These are phyloP conservation scores for Pantherophis guttatus DNA, from an alignment of 2,113 vertebrate genomes.

Conservation along the genomic window DNA sequence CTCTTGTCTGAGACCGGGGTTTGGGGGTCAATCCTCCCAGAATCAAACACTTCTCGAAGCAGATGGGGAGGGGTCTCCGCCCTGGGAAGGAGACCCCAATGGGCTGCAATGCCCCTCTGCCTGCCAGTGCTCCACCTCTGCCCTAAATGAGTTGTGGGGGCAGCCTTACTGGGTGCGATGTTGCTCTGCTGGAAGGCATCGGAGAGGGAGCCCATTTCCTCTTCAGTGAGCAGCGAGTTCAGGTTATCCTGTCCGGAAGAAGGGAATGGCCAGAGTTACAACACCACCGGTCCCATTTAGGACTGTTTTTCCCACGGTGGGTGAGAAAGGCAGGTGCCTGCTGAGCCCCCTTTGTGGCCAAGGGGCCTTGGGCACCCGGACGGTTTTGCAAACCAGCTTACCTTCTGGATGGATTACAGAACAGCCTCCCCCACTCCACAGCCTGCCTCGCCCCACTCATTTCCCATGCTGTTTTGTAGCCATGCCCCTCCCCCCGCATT, in stretches of 20 bases:
- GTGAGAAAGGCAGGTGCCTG: neutral
- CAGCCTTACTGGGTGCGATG: constrained; percentile 85
- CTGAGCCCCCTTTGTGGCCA: neutral
- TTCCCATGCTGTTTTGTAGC: neutral
- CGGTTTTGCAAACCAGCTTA: neutral
- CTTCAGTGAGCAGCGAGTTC: constrained; percentile 92
- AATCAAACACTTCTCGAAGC: neutral
- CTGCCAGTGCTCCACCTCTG: neutral
- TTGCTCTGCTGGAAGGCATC: constrained; percentile 88
- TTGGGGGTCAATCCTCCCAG: neutral
- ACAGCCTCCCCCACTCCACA: neutral
- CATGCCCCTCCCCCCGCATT: neutral
- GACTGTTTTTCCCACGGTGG: neutral
- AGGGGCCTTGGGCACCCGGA: neutral
- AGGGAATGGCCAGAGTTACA: accelerated
- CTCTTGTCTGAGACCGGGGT: neutral
- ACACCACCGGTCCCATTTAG: accelerated
- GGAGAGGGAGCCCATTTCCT: constrained; percentile 94
- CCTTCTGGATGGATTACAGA: neutral
- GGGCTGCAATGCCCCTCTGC: neutral
- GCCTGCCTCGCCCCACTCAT: neutral
- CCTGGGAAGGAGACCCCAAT: neutral
- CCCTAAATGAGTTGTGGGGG: neutral
- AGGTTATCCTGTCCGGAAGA: constrained; percentile 82
- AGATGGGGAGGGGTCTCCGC: neutral